Evolutionary conservation across 2,888 invertebrate species (phyloP), one percentile per base, ranked within the genome.

Genomic region (Trichopoda pennipes): DNA sequence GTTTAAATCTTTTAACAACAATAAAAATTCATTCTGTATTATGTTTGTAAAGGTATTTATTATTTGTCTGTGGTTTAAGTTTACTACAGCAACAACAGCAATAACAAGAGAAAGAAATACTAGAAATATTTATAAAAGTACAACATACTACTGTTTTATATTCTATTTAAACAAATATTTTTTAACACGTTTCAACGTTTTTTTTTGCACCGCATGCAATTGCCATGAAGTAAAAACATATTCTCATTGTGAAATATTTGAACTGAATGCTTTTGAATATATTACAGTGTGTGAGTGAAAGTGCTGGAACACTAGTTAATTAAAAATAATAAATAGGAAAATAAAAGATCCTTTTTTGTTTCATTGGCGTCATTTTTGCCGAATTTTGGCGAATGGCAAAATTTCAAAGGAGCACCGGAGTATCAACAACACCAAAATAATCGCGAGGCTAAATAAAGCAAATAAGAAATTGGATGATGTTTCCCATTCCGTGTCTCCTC

Each of bases 41-140:
- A 68, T 82, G 66, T 82, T 82, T 82, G 79, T 75, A 49, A 64
- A 79, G 60, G 79, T 82, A 82, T 82, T 82, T 79, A 79, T 82
- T 82, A 75, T 82, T 47, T 72, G 79, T 79, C 70, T 82, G 81
- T 79, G 79, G 82, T 82, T 79, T 79, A 60, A 19, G 60, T 63
- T 63, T 70, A 38, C 44, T 76, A 63, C 63, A 19, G 53, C 74
- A 51, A 68, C 10, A 38, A 12, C 1, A 38, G 19, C 47, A 58
- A 21, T 0, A 35, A 12, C 12, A 8, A 60, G n/a, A n/a, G n/a
- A 60, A 68, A 32, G 44, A 60, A 68, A 51, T 60, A 74, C 35
- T 63, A 56, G 35, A 73, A 73, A 35, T 32, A 23, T n/a, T n/a
- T n/a, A n/a, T 23, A 70, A 63, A 66, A 55, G 38, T 56, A 60